A percentile compares a stretch with the other conserved stretches of the same genome.
phyloP scores from a whole-genome alignment of 2,797 vertebrate genomes.

The Sebastiscus tertius region DNA sequence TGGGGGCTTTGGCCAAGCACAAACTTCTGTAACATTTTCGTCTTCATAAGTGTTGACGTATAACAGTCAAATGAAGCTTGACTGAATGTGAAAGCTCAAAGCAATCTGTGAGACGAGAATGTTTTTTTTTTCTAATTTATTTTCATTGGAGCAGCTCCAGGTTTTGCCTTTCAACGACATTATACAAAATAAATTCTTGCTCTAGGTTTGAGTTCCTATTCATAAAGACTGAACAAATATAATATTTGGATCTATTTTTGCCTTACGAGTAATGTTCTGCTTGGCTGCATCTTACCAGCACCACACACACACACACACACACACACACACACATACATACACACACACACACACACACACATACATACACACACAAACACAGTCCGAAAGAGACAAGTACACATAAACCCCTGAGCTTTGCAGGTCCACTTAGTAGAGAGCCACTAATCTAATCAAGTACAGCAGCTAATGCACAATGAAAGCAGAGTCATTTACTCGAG shows the following conservation, averaged over 20 bases:
- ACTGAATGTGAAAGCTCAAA: constrained; percentile 9
- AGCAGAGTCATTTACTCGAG: constrained; percentile 66
- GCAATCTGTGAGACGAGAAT: not conserved
- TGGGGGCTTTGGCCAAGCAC: constrained; percentile 4
- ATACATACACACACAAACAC: constrained; percentile 17
- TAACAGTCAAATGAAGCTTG: constrained; percentile 22
- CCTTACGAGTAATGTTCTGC: constrained; percentile 19
- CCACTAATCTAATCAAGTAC: constrained; percentile 72
- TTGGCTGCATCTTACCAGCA: constrained; percentile 21
- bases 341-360: not conserved
- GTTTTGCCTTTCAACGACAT: constrained; percentile 22
- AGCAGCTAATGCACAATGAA: constrained; percentile 76
- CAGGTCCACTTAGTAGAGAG: constrained; percentile 70
- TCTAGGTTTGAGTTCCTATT: not conserved
- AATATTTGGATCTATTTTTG: constrained; percentile 15
- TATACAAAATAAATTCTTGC: constrained; percentile 18
- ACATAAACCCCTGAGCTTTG: constrained; percentile 60
- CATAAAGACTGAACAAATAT: constrained; percentile 14
- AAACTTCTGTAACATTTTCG: constrained; percentile 27
- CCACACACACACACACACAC: not conserved
- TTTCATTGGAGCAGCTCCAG: constrained; percentile 9
- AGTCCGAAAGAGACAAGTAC: constrained; percentile 35
- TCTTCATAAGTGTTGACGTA: constrained; percentile 20
- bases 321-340: constrained; percentile 17
- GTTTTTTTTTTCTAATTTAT: constrained; percentile 13